Conservation (phyloP, 2,888 invertebrate genomes). For the Trichacis sp. region DNA sequence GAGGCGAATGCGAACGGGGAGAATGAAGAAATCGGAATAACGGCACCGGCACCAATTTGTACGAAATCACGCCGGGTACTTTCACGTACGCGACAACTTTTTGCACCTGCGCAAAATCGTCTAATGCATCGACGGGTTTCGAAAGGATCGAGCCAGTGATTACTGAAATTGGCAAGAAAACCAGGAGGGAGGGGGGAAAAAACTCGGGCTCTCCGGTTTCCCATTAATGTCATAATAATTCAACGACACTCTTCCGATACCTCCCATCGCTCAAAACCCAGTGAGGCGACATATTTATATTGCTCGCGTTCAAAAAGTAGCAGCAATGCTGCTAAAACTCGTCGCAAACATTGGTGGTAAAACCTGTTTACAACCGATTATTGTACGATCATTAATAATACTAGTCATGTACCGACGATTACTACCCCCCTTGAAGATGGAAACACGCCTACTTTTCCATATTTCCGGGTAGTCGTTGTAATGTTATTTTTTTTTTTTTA, state of each 20-base stretch:
- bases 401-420: constrained; percentile 54
- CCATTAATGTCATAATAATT: constrained; percentile 57
- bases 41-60: background rate
- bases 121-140: constrained; percentile 2
- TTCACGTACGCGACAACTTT: constrained; percentile 1
- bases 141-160: constrained; percentile 44
- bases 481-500: background rate
- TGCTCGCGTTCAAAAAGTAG: constrained; percentile 48
- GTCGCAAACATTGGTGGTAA: constrained; percentile 49
- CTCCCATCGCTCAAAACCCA: constrained; percentile 35
- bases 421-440: constrained; percentile 50
- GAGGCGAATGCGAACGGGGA: background rate
- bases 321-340: constrained; percentile 42
- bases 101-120: background rate
- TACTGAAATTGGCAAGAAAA: constrained; percentile 41
- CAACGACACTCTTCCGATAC: constrained; percentile 39
- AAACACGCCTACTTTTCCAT: background rate
- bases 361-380: constrained; percentile 61
- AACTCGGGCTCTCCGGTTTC: constrained; percentile 21
- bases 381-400: constrained; percentile 63
- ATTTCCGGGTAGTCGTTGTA: background rate
- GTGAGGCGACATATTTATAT: constrained; percentile 45
- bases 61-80: background rate
- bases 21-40: background rate
- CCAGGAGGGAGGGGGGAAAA: constrained; percentile 6